Evolutionary conservation across 2,797 vertebrate genomes (phyloP), one percentile per base, ranked within the genome.

Genomic region (Spinus olivaceus): DNA sequence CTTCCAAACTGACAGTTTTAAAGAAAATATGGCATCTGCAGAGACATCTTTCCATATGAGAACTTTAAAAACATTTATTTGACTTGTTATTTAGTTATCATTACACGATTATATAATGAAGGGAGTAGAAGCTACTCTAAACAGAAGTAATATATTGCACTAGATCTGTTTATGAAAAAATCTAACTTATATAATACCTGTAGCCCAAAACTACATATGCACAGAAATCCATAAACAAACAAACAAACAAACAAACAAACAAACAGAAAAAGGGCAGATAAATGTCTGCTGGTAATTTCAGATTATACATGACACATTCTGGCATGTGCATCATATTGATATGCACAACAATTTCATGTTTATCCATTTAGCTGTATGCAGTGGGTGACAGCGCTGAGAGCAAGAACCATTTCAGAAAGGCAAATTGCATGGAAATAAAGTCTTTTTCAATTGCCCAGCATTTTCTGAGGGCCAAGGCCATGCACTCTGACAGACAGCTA

Each of bases 401-500:
- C 73, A 79, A 88, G 64, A 94, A 74, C 23, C 46, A 39, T 70
- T 94, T 92, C 85, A 77, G 53, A 71, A 59, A 88, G 32, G 66
- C 46, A 90, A 85, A 91, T 54, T 91, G 85, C 76, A 92, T 79
- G 71, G 91, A 94, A 94, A 86, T 84, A 85, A 93, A 92, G 80
- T 81, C 0, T 88, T 94, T 96, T 94, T 44, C 51, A 70, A 94
- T 86, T 92, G 88, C 80, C 81, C 50, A 24, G 56, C 28, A 82
- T 84, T 86, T 92, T 85, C 57, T 3, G 14, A 57, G 70, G 66
- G 56, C 80, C 80, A 90, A 92, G 86, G 95, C 91, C 87, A 59
- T 0, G 25, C 49, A 67, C 92, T 79, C 73, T 91, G 89, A 84
- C 56, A 85, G 65, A 74, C 53, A 94, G 78, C 61, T 86, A 4